Evolutionary conservation across 1,140 invertebrate genomes (phyloP), one percentile per base, ranked within the genome.

Genomic region (Chymomyza costata): DNA sequence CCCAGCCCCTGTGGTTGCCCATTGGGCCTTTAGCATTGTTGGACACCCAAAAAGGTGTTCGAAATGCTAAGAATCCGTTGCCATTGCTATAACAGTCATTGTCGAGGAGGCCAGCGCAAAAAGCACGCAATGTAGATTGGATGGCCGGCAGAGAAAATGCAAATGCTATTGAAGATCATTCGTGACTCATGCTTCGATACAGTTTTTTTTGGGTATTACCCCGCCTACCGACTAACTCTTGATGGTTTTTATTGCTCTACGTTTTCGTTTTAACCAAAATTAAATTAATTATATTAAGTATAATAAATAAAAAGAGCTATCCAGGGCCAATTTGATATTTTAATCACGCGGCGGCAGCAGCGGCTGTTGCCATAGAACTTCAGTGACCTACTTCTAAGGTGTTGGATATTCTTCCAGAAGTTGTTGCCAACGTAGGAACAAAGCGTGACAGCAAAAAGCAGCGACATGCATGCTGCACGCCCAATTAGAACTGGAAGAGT

Each of bases 11-110:
- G n/a, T n/a, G n/a, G n/a, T 21, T 31, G 6, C 17, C 41, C 11
- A 18, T 28, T 48, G 31, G 41, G 14, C 19, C 44, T n/a, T 25
- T 14, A n/a, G 8, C 51, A 35, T 13, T 41, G 16, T 11, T 65
- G 61, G 71, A 78, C 70, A 70, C 70, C 70, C 70, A 65, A 69
- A 74, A 74, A 69, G 70, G 70, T 76, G 70, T 78, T 66, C 30
- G 71, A 62, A 65, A 76, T 63, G 71, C 43, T 57, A 78, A 66
- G 57, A 78, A 78, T 76, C 65, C 67, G 59, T 63, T 70, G 65
- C 46, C 56, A 8, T 25, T 25, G 21, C 21, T 25, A 8, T n/a
- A n/a, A n/a, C n/a, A n/a, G n/a, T n/a, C n/a, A n/a, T n/a, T n/a
- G n/a, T n/a, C n/a, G n/a, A n/a, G n/a, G n/a, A n/a, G n/a, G n/a